These are phyloP conservation scores for Hyperopisus bebe DNA, from an alignment of 2,113 vertebrate genomes.

Conservation along the genomic window DNA sequence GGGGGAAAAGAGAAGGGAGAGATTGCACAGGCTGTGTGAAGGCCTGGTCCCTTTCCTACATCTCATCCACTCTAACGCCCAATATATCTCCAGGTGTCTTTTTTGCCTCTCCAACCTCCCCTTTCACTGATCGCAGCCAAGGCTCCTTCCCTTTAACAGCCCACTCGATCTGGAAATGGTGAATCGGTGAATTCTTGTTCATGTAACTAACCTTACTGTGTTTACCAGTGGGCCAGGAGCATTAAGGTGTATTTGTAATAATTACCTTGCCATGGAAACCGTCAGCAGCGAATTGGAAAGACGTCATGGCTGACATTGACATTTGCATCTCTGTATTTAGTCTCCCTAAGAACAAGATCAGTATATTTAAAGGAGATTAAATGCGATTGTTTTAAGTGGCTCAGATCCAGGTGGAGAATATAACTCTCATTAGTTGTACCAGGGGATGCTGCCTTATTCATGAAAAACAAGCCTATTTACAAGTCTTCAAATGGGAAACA, in stretches of 20 bases:
- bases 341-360: neutral
- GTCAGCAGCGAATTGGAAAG: neutral
- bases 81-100: neutral
- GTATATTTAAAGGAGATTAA: constrained; percentile 9
- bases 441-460: neutral
- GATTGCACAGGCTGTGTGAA: neutral
- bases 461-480: neutral
- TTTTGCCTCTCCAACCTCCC: neutral
- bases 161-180: neutral
- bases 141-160: neutral
- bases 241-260: neutral
- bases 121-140: neutral
- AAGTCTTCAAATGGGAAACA: neutral
- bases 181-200: neutral
- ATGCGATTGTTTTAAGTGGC: neutral
- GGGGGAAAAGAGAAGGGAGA: neutral
- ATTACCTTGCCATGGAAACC: constrained; percentile 1
- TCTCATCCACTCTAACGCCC: neutral
- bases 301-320: neutral
- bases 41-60: neutral
- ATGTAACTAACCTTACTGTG: neutral
- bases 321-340: neutral
- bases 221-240: neutral
- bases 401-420: neutral
- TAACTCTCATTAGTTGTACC: neutral